A percentile compares a stretch with the other conserved stretches of the same genome.
phyloP scores from a whole-genome alignment of 1,140 invertebrate species.

The Diplogasteroides magnus region DNA sequence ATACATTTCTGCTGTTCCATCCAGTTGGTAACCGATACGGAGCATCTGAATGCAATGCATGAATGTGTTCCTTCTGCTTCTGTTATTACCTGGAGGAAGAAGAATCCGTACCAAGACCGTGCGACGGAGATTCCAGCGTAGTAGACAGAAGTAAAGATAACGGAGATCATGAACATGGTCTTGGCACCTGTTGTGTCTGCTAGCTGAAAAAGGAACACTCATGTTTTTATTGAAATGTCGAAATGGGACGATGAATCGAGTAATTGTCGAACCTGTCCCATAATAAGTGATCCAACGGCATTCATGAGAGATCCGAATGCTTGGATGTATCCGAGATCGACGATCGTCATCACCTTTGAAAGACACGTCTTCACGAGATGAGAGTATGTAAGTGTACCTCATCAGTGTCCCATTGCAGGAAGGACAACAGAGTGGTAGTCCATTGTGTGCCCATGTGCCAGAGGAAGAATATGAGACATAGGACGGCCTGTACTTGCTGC shows the following conservation, averaged over 20 bases:
- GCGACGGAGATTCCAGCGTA: conserved; percentile 48
- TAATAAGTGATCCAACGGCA: conserved; percentile 45
- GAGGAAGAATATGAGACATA: conserved; percentile 52
- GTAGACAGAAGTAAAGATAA: conserved; percentile 49
- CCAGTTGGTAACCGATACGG: conserved; percentile 51
- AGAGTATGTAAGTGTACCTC: too few relatives aligned
- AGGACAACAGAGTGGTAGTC: conserved; percentile 53
- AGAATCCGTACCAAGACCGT: conserved; percentile 46
- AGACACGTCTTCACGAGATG: neutral
- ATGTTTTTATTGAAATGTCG: neutral
- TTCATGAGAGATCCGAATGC: conserved; percentile 50
- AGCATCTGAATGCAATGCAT: conserved; percentile 33
- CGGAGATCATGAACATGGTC: conserved; percentile 50
- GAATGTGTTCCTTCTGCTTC: conserved; percentile 8
- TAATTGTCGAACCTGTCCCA: conserved; percentile 37
- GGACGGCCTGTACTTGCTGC: conserved; percentile 41
- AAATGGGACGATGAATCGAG: neutral
- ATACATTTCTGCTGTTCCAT: conserved; percentile 54
- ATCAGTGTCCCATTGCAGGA: conserved; percentile 53
- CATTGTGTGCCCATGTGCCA: conserved; percentile 55
- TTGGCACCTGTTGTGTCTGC: conserved; percentile 52
- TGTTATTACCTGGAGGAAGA: conserved; percentile 45
- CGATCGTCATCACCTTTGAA: conserved; percentile 42
- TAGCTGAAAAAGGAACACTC: conserved; percentile 18
- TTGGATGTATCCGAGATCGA: conserved; percentile 55